Conservation (phyloP, 2,888 invertebrate genomes). For the Polylopha cassiicola region DNA sequence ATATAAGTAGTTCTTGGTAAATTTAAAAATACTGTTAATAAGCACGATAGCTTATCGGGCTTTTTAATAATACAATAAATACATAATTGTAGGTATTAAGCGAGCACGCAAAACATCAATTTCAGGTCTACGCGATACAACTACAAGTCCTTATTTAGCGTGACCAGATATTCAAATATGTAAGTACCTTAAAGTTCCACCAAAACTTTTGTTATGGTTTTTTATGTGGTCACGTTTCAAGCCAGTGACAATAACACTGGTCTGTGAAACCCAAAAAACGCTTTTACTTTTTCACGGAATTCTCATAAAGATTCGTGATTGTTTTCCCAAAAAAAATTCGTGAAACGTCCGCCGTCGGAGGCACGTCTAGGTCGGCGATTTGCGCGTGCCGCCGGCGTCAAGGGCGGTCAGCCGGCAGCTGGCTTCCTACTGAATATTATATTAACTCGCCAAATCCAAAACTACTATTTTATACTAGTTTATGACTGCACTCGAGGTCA, state of each 20-base stretch:
- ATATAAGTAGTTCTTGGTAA: no score
- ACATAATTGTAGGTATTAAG: no score
- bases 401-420: conserved; percentile 63
- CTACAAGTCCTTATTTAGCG: background rate
- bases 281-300: conserved; percentile 49
- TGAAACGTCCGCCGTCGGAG: conserved; percentile 30
- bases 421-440: conserved; percentile 64
- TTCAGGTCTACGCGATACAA: background rate
- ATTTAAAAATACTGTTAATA: background rate
- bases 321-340: conserved; percentile 27
- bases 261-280: conserved; percentile 29
- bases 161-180: conserved; percentile 19
- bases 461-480: conserved; percentile 48
- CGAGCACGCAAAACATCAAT: conserved; percentile 1
- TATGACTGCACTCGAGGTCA: conserved; percentile 58
- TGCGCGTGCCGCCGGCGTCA: conserved; percentile 44
- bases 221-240: conserved; percentile 21
- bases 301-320: conserved; percentile 24
- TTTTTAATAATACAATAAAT: no score
- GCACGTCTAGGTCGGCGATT: conserved; percentile 31
- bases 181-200: conserved; percentile 25
- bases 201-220: conserved; percentile 27
- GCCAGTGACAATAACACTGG: conserved; percentile 26
- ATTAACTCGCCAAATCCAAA: conserved; percentile 50
- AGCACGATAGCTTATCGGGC: no score